Conservation (phyloP, 2,888 invertebrate species). For the Choreutis nemorana region DNA sequence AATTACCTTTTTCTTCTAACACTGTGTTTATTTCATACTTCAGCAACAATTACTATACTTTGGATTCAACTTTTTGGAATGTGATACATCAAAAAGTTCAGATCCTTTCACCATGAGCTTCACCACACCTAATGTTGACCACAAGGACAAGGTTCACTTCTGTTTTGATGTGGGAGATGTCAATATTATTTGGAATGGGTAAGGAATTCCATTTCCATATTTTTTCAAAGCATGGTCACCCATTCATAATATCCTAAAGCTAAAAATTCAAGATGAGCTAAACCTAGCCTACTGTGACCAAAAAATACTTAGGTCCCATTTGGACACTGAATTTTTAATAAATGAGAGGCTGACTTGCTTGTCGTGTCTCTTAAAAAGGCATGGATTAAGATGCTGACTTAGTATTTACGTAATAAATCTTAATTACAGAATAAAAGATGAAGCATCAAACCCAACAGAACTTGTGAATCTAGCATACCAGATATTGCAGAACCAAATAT, state of each 20-base stretch:
- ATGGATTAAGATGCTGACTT: not conserved
- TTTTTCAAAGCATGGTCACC: too few relatives aligned
- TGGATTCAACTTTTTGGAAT: slow-evolving; percentile 41
- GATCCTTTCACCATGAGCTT: slow-evolving; percentile 36
- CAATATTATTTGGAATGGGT: slow-evolving; percentile 46
- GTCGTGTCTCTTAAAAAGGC: not conserved
- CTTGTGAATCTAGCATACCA: slow-evolving; percentile 32
- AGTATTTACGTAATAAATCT: too few relatives aligned
- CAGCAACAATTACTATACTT: slow-evolving; percentile 45
- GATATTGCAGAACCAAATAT: slow-evolving; percentile 44
- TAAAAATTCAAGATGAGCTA: too few relatives aligned
- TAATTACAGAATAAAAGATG: slow-evolving; percentile 38
- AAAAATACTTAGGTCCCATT: too few relatives aligned
- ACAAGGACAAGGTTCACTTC: slow-evolving; percentile 35
- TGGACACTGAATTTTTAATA: too few relatives aligned
- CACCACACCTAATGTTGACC: slow-evolving; percentile 30
- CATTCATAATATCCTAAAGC: too few relatives aligned
- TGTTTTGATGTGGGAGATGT: slow-evolving; percentile 44
- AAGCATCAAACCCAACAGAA: slow-evolving; percentile 25
- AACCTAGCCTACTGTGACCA: too few relatives aligned
- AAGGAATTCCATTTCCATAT: too few relatives aligned
- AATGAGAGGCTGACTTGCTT: not conserved
- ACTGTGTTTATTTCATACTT: too few relatives aligned
- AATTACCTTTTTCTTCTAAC: not conserved
- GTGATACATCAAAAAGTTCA: slow-evolving; percentile 30